These are phyloP conservation scores for Mamestra brassicae DNA, from an alignment of 2,888 invertebrate genomes.

Conservation along the genomic window DNA sequence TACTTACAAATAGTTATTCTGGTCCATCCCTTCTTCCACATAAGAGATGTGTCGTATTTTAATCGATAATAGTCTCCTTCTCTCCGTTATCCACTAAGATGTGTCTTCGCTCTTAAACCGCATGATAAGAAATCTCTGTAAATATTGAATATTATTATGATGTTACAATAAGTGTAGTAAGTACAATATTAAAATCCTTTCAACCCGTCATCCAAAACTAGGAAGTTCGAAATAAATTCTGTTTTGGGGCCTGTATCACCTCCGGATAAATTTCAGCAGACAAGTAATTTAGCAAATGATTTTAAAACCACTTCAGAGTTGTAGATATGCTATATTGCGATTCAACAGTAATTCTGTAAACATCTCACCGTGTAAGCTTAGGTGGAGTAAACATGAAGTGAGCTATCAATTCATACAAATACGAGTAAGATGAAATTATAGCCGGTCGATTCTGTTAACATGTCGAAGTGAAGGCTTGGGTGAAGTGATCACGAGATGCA, in stretches of 20 bases:
- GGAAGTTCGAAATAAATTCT: conserved; percentile 17
- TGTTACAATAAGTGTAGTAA: conserved; percentile 25
- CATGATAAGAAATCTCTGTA: conserved; percentile 35
- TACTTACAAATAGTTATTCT: neutral
- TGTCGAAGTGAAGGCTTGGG: too few species aligned
- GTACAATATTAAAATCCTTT: conserved; percentile 5
- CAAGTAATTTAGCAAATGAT: neutral
- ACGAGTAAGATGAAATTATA: too few species aligned
- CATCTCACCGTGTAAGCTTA: neutral
- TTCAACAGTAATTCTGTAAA: neutral
- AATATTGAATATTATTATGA: conserved; percentile 18
- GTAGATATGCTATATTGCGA: too few species aligned
- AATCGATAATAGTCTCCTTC: neutral
- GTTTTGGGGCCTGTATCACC: neutral
- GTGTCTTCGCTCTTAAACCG: neutral
- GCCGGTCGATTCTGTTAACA: neutral
- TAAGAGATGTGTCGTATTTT: neutral
- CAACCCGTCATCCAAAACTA: conserved; percentile 20
- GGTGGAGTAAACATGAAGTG: too few species aligned
- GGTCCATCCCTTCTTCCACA: neutral
- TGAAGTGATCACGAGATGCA: too few species aligned
- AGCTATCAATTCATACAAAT: too few species aligned
- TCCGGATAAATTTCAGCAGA: neutral
- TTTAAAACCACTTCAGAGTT: too few species aligned
- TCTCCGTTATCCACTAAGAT: neutral